Evolutionary conservation across 2,888 invertebrate species (phyloP).

Genomic region (Hyppa rectilinea): DNA sequence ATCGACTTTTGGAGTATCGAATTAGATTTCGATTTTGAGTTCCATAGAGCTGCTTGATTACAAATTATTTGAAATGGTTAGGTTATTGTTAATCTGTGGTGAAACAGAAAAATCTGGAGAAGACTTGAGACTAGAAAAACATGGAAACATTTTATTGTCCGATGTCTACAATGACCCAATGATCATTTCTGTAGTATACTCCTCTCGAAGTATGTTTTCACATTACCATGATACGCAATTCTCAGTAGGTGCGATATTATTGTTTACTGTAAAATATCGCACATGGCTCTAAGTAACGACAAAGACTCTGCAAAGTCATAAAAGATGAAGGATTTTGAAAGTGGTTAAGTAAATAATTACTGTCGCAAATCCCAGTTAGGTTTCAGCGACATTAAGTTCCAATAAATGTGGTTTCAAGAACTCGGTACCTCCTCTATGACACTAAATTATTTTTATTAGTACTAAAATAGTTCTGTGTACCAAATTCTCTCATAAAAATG

Average conservation of each 20-base stretch:
- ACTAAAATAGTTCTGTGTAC: neutral
- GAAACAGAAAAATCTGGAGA: constrained; percentile 35
- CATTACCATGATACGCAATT: neutral
- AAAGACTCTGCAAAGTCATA: neutral
- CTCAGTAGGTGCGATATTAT: constrained; percentile 7
- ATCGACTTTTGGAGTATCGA: constrained; percentile 80
- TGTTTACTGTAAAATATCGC: constrained; percentile 26
- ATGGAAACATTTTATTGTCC: neutral
- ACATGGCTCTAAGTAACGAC: neutral
- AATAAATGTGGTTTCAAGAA: neutral
- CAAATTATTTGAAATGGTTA: constrained; percentile 49
- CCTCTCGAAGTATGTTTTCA: constrained; percentile 6
- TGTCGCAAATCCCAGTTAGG: too few species aligned
- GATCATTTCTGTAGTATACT: neutral
- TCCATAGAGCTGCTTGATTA: constrained; percentile 58
- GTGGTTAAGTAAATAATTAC: too few species aligned
- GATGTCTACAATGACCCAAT: neutral
- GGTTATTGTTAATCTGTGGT: constrained; percentile 43
- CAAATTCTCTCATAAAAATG: constrained; percentile 7
- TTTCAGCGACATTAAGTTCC: neutral
- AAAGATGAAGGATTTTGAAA: neutral
- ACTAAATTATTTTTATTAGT: too few species aligned
- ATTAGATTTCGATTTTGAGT: constrained; percentile 59
- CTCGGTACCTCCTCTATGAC: neutral
- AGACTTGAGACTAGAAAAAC: neutral